Percentiles rank a stretch among this genome's conserved stretches.
These are phyloP conservation scores for Sesamia nonagrioides DNA, from an alignment of 1,140 invertebrate species.

Conservation along the genomic window DNA sequence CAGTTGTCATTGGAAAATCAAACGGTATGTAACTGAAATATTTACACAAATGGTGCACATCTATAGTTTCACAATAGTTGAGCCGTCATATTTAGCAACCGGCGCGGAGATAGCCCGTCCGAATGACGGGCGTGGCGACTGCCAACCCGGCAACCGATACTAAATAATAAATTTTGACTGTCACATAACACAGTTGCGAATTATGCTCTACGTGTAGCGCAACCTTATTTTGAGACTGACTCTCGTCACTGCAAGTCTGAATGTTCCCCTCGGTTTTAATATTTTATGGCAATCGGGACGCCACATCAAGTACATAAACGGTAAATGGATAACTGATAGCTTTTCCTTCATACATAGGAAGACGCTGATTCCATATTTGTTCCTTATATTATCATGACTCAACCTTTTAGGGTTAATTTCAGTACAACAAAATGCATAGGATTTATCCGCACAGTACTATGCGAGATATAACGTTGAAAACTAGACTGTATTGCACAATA, in stretches of 20 bases:
- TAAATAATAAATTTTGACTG: conserved; percentile 48
- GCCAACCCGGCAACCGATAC: conserved; percentile 51
- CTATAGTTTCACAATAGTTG: conserved; percentile 5
- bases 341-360: no score
- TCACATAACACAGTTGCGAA: conserved; percentile 40
- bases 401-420: neutral
- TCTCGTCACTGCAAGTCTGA: conserved; percentile 10
- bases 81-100: conserved; percentile 47
- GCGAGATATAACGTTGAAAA: neutral
- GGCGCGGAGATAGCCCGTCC: conserved; percentile 15
- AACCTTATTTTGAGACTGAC: conserved; percentile 31
- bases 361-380: neutral
- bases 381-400: no score
- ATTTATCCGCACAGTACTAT: neutral
- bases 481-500: conserved; percentile 2
- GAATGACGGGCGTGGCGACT: conserved; percentile 44
- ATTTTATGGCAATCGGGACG: no score
- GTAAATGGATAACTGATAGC: no score
- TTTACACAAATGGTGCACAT: neutral
- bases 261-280: neutral
- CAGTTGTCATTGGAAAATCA: neutral
- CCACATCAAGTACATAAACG: no score
- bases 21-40: neutral
- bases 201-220: conserved; percentile 35
- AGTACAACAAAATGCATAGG: neutral